Conservation (phyloP, 2,113 vertebrate genomes). For the Callopanchax toddi region DNA sequence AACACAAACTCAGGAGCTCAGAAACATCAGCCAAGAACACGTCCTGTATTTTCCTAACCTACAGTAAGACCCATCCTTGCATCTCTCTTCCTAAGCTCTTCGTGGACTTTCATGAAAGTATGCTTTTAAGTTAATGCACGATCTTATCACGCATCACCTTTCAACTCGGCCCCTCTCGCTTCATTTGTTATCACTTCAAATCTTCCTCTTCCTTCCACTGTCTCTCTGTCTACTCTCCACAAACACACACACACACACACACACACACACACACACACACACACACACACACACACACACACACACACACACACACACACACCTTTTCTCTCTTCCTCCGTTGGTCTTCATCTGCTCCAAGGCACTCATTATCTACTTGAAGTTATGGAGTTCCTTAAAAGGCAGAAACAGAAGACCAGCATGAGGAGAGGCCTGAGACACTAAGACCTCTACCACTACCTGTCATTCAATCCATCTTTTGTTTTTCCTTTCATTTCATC, state of each 20-base stretch:
- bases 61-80: constrained; percentile 22
- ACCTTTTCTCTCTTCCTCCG: constrained; percentile 38
- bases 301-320: constrained; percentile 31
- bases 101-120: constrained; percentile 71
- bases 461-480: constrained; percentile 56
- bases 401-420: constrained; percentile 71
- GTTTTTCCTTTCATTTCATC: constrained; percentile 62
- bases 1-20: too few relatives aligned
- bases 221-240: constrained; percentile 29
- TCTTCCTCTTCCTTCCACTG: constrained; percentile 65
- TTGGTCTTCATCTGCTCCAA: constrained; percentile 55
- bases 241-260: constrained; percentile 10
- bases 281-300: constrained; percentile 15
- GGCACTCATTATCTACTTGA: constrained; percentile 77
- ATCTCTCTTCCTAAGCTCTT: constrained; percentile 43
- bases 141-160: constrained; percentile 69
- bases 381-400: constrained; percentile 72
- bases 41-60: constrained; percentile 53
- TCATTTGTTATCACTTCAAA: constrained; percentile 69
- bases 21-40: constrained; percentile 24
- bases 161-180: constrained; percentile 52
- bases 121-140: constrained; percentile 74
- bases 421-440: constrained; percentile 53
- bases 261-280: constrained; percentile 39
- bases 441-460: constrained; percentile 43